phyloP scores from a whole-genome alignment of 2,797 vertebrate genomes.

The Anas flavirostris region DNA sequence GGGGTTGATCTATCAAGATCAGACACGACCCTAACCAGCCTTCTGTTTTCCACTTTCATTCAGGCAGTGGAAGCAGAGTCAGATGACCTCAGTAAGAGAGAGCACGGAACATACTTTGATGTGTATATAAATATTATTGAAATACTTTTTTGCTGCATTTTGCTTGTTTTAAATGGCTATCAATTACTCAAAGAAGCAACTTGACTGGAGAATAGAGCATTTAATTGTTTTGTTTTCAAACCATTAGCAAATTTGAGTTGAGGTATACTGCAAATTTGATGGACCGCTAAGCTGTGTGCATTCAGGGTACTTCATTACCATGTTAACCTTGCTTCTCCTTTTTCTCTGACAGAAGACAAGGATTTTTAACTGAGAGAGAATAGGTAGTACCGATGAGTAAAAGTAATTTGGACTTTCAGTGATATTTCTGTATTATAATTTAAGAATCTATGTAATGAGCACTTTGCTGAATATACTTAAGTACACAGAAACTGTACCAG shows the following conservation, averaged over 20 bases:
- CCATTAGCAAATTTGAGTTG: not conserved
- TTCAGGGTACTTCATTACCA: not conserved
- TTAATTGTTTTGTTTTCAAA: constrained; percentile 21
- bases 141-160: not conserved
- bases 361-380: not conserved
- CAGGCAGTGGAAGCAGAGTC: not conserved
- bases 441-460: not conserved
- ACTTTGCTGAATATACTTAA: not conserved
- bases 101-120: not conserved
- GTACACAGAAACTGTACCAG: not conserved
- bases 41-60: constrained; percentile 13
- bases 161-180: not conserved
- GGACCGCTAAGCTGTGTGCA: not conserved
- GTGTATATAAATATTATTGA: not conserved
- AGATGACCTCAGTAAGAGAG: not conserved
- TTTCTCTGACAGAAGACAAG: not conserved
- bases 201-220: not conserved
- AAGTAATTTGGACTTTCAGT: not conserved
- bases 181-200: constrained; percentile 27
- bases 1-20: constrained; percentile 33
- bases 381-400: not conserved
- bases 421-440: not conserved
- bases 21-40: not conserved
- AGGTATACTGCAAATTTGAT: not conserved
- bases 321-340: not conserved